phyloP scores from a whole-genome alignment of 2,888 invertebrate species.

The Caenorhabditis sp. region DNA sequence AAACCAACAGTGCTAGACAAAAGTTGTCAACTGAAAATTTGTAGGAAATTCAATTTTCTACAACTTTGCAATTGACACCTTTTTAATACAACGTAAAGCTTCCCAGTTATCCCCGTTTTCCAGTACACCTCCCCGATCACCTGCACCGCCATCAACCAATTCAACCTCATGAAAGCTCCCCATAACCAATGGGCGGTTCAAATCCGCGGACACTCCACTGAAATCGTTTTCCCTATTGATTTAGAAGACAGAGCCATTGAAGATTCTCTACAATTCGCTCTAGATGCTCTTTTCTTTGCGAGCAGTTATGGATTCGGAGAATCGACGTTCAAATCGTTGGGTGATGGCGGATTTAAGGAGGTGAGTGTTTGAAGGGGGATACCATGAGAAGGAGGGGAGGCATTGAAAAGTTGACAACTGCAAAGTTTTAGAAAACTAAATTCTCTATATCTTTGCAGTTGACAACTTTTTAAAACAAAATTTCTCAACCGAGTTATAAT shows the following conservation, averaged over 20 bases:
- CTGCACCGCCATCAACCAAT: constrained; percentile 30
- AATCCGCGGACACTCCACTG: constrained; percentile 26
- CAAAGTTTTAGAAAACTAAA: too few species aligned
- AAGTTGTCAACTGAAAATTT: too few species aligned
- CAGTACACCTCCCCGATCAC: constrained; percentile 8
- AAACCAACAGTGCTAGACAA: too few species aligned
- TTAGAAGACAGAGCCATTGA: too few species aligned
- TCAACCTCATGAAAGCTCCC: constrained; percentile 37
- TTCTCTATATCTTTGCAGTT: too few species aligned
- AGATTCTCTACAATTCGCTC: constrained; percentile 27
- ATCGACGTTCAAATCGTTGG: constrained; percentile 36
- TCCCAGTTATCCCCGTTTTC: neutral
- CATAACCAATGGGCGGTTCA: constrained; percentile 45
- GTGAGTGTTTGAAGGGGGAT: neutral
- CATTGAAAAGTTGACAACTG: too few species aligned
- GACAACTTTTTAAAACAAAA: too few species aligned
- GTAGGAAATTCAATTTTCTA: too few species aligned
- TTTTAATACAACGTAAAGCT: too few species aligned
- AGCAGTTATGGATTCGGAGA: constrained; percentile 39
- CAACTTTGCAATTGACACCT: too few species aligned
- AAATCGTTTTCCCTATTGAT: constrained; percentile 25
- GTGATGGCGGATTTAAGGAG: constrained; percentile 29
- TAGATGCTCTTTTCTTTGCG: constrained; percentile 50
- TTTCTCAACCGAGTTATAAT: too few species aligned
- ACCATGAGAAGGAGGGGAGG: too few species aligned